Percentiles rank a stretch among this genome's conserved stretches.
Conservation (phyloP, 1,140 invertebrate species). For the Scaptodrosophila lebanonensis region DNA sequence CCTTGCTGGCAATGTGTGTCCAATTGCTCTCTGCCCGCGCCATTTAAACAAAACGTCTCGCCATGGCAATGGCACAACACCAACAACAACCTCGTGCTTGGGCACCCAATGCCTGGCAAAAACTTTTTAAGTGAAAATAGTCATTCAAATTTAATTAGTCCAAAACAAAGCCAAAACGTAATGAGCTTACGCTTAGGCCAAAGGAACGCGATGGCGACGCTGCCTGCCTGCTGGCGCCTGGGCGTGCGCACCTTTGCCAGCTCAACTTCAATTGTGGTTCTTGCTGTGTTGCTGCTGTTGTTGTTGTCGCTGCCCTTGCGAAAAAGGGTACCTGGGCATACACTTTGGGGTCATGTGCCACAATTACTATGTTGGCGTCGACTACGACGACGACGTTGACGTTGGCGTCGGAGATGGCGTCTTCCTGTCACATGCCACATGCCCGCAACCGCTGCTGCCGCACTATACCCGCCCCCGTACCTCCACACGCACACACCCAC, state of each 20-base stretch:
- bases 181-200: constrained; percentile 65
- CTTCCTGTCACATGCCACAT: constrained; percentile 72
- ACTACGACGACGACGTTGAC: constrained; percentile 68
- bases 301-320: constrained; percentile 16
- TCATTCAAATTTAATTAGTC: constrained; percentile 75
- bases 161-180: constrained; percentile 74
- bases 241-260: constrained; percentile 41
- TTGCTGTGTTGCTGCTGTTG: constrained; percentile 39
- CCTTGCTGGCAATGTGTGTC: not conserved
- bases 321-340: constrained; percentile 43
- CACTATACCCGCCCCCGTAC: constrained; percentile 40
- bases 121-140: constrained; percentile 75
- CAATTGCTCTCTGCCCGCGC: constrained; percentile 10
- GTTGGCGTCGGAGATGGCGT: constrained; percentile 54
- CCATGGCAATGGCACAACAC: constrained; percentile 20
- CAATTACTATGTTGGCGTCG: too few relatives aligned
- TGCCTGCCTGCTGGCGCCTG: not conserved
- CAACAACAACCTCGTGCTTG: constrained; percentile 30
- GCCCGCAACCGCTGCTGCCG: constrained; percentile 59
- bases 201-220: not conserved
- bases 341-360: constrained; percentile 59
- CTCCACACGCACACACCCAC: constrained; percentile 17
- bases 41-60: constrained; percentile 50
- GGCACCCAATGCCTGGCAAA: constrained; percentile 45
- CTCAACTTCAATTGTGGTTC: constrained; percentile 68